A percentile compares a stretch with the other conserved stretches of the same genome.
Conservation (phyloP, 2,113 vertebrate genomes). For the Oophaga pumilio region DNA sequence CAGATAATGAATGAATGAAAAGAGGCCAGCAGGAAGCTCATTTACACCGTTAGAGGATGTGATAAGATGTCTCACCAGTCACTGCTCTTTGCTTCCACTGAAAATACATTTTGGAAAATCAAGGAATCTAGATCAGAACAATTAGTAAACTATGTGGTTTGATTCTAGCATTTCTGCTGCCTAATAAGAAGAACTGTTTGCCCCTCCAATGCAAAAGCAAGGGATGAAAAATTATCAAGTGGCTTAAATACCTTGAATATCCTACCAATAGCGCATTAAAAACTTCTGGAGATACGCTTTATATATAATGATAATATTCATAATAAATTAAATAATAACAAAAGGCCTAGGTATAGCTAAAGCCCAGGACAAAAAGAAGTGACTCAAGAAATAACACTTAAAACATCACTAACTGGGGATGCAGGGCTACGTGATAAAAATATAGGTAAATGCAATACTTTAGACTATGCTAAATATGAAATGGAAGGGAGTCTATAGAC, state of each 20-base stretch:
- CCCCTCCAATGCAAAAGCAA: background rate
- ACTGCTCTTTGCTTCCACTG: background rate
- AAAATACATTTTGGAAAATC: background rate
- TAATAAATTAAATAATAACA: no score
- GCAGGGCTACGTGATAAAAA: no score
- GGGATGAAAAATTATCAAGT: background rate
- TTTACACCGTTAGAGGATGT: conserved; percentile 3
- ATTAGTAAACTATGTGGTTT: background rate
- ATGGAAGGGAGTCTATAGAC: no score
- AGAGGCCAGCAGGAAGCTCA: conserved; percentile 7
- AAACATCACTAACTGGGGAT: no score
- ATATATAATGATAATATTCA: no score
- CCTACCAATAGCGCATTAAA: background rate
- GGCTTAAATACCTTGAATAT: background rate
- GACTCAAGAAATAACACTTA: no score
- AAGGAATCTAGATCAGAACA: background rate
- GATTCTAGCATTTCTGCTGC: background rate
- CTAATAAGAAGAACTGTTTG: background rate
- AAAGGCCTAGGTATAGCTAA: no score
- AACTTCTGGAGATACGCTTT: background rate
- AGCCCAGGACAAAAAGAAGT: no score
- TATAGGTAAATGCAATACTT: no score
- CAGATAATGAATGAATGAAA: conserved; percentile 41
- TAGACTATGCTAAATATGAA: no score
- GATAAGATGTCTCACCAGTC: conserved; percentile 1